Base-by-base conservation (phyloP, 1,140 invertebrate species). In the Antheraea pernyi region DNA sequence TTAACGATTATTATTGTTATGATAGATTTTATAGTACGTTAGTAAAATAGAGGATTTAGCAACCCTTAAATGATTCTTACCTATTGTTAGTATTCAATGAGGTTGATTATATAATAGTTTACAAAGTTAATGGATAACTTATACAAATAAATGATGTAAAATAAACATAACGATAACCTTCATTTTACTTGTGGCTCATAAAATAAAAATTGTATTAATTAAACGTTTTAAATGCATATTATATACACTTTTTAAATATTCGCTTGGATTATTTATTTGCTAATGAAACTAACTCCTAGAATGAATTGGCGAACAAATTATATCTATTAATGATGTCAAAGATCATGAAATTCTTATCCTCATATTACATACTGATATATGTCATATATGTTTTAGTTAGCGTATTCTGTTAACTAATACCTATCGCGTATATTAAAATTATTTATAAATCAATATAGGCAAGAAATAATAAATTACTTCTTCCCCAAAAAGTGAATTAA, bases 271-370 rank as follows among this genome's bases (percentile, higher is more conserved):
- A 53, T 16, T 67, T 65, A 71, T 75, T 77, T 75, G 61, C 58
- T 70, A 73, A 75, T 58, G 67, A 75, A 78, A 76, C 70, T 62
- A 65, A 67, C 62, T 67, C 67, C 72, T 71, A 73, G 76, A 78
- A 78, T 80, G 75, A 80, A 74, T 65, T 69, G 69, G 62, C 69
- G 42, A 71, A 53, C 67, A 68, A 60, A 63, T 73, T 65, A 64
- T 66, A n/a, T 66, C 65, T 60, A 70, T 71, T 75, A 75, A 74
- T 75, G 76, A 69, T 70, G 71, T 73, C 74, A 75, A 69, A 70
- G 69, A 71, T 48, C 61, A 59, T 22, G 9, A 48, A 67, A 59
- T 18, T 16, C 46, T 13, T 53, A 16, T 6, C 39, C 8, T 42
- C 4, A 4, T 30, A 30, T 2, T 30, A 30, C 1, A 30, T 30